phyloP scores from a whole-genome alignment of 2,797 vertebrate species.

The Acestrorhynchus altus region DNA sequence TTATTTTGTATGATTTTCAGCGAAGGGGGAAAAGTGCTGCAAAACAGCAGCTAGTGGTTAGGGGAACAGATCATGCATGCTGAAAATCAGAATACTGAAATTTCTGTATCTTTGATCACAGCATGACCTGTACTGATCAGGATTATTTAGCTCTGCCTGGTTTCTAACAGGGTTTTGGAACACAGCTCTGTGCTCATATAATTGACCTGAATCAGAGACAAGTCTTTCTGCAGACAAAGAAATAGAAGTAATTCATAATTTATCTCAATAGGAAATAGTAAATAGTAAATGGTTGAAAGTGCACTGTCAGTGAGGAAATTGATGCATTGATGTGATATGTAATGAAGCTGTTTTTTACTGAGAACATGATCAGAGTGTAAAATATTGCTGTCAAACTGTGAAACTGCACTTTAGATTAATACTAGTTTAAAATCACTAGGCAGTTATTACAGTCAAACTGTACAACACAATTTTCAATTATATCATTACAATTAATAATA shows the following conservation, averaged over 20 bases:
- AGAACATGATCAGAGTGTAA: too few species aligned
- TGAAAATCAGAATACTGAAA: background rate
- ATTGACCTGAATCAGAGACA: background rate
- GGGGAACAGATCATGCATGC: background rate
- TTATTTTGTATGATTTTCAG: background rate
- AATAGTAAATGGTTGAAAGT: too few species aligned
- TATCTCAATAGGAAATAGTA: background rate
- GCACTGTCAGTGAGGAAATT: too few species aligned
- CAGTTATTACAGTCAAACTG: too few species aligned
- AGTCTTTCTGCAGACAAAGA: background rate
- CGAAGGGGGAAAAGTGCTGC: background rate
- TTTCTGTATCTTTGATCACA: slow-evolving; percentile 3
- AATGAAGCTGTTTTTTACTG: too few species aligned
- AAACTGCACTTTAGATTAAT: too few species aligned
- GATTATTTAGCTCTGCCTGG: slow-evolving; percentile 4
- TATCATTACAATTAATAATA: too few species aligned
- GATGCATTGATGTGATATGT: too few species aligned
- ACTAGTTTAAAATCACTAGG: too few species aligned
- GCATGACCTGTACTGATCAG: background rate
- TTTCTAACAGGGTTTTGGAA: background rate
- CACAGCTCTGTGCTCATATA: background rate
- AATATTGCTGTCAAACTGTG: too few species aligned
- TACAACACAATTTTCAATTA: too few species aligned
- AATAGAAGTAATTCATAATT: background rate
- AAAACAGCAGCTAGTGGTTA: background rate